Percentiles rank a stretch among this genome's conserved stretches.
phyloP scores from a whole-genome alignment of 2,888 invertebrate genomes.

The Ischnus inquisitorius region DNA sequence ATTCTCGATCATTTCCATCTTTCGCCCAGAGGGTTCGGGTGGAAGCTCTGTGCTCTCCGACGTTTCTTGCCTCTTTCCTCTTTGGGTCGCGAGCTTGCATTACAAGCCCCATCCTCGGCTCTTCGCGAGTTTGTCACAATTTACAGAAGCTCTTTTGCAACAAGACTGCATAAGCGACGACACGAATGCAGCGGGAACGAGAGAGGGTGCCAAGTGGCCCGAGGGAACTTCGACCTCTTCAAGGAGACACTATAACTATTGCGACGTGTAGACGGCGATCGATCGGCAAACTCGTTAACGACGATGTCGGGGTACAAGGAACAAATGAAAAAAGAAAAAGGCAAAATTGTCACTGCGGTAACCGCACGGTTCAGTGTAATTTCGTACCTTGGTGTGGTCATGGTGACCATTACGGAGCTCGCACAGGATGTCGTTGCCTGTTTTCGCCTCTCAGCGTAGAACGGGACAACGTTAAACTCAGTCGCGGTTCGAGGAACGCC shows the following conservation, averaged over 20 bases:
- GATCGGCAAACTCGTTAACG: conserved; percentile 60
- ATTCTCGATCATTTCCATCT: conserved; percentile 51
- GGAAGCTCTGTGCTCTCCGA: conserved; percentile 6
- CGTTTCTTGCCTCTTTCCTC: neutral
- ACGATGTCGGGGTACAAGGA: conserved; percentile 18
- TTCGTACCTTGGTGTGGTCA: neutral
- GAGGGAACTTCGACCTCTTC: conserved; percentile 27
- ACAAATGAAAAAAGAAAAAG: neutral
- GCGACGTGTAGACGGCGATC: conserved; percentile 29
- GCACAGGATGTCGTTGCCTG: neutral
- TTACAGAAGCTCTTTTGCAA: conserved; percentile 14
- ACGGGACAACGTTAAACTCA: neutral
- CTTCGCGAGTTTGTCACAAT: conserved; percentile 31
- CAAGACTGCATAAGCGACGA: conserved; percentile 10
- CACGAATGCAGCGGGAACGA: neutral
- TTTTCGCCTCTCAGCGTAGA: conserved; percentile 20
- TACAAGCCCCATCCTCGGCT: neutral
- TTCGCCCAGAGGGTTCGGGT: conserved; percentile 25
- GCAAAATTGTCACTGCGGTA: conserved; percentile 6
- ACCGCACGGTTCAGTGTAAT: neutral
- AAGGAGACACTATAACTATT: neutral
- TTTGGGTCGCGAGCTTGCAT: conserved; percentile 2
- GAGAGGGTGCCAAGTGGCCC: conserved; percentile 1
- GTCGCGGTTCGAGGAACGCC: neutral
- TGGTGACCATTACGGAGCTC: neutral